Base-by-base conservation (phyloP, 1,140 invertebrate species). In the Probaryconus sp. region DNA sequence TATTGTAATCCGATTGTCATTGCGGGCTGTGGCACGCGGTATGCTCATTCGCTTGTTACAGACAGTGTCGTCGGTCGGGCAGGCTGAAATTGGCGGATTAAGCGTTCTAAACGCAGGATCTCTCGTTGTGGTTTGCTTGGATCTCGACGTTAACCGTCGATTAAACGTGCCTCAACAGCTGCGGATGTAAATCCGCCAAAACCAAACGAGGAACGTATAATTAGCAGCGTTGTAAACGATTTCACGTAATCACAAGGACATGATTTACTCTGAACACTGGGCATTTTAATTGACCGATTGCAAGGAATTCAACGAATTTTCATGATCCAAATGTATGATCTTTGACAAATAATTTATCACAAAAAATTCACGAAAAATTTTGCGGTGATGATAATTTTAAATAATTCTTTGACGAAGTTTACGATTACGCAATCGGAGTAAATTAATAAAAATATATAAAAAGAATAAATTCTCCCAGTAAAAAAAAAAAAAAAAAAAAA, bases 1-100 rank as follows among this genome's bases (percentile, higher is more conserved):
- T 53, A 61, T 61, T 61, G 55, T 70, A 70, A 70, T 70, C 55
- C 47, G 56, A 61, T 70, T 70, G 67, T 53, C 42, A 56, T 70
- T 55, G 47, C 48, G 38, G 56, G 33, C 50, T 40, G 42, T n/a
- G 28, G 28, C n/a, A n/a, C n/a, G n/a, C n/a, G n/a, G n/a, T n/a
- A n/a, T n/a, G n/a, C n/a, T n/a, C n/a, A 53, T n/a, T 51, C 43
- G 45, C 40, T 61, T 70, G 67, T 70, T 60, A 48, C 40, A 45
- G 56, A 70, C 55, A 61, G 56, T n/a, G n/a, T 68, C 53, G 63
- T 35, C 16, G 40, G 13, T 20, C 21, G 47, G 30, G 30, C 16
- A 11, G 48, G 14, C 53, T 51, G 50, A 56, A 70, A 70, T 70
- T 70, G 48, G 48, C 56, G 56, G 67, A 63, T 71, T 71, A 71